These are phyloP conservation scores for Xylocampa areola DNA, from an alignment of 2,888 invertebrate genomes.

Conservation along the genomic window DNA sequence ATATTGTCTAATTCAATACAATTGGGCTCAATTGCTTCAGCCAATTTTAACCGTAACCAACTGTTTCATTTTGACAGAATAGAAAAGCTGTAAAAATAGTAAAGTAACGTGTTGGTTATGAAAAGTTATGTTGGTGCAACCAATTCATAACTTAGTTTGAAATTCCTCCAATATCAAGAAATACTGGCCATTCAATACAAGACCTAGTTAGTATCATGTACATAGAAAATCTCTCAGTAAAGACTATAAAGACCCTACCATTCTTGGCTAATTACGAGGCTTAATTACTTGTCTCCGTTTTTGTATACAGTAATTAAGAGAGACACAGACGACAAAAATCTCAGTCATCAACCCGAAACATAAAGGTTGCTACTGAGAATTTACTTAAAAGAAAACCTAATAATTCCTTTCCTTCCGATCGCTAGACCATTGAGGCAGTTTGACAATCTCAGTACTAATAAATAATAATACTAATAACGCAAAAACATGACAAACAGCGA, in stretches of 20 bases:
- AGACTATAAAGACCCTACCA: constrained; percentile 52
- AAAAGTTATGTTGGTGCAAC: no score
- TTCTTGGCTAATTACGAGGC: constrained; percentile 61
- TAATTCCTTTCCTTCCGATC: no score
- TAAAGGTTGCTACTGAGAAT: background rate
- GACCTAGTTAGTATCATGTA: constrained; percentile 1
- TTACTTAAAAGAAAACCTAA: background rate
- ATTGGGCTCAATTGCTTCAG: no score
- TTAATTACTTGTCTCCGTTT: constrained; percentile 68
- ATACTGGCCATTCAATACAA: constrained; percentile 4
- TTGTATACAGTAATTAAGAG: constrained; percentile 62
- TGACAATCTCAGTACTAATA: no score
- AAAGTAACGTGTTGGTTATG: no score
- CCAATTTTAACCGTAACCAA: no score
- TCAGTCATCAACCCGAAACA: constrained; percentile 14
- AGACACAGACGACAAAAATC: constrained; percentile 19
- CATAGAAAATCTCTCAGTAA: constrained; percentile 16
- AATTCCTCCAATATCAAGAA: background rate
- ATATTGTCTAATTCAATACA: no score
- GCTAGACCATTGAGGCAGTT: no score
- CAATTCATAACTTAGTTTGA: background rate
- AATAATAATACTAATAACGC: background rate
- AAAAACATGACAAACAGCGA: constrained; percentile 1
- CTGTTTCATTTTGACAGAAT: no score
- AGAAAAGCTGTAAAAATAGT: no score